A percentile compares a stretch with the other conserved stretches of the same genome.
These are phyloP conservation scores for Zosterops borbonicus DNA, from an alignment of 2,113 vertebrate species.

Conservation along the genomic window DNA sequence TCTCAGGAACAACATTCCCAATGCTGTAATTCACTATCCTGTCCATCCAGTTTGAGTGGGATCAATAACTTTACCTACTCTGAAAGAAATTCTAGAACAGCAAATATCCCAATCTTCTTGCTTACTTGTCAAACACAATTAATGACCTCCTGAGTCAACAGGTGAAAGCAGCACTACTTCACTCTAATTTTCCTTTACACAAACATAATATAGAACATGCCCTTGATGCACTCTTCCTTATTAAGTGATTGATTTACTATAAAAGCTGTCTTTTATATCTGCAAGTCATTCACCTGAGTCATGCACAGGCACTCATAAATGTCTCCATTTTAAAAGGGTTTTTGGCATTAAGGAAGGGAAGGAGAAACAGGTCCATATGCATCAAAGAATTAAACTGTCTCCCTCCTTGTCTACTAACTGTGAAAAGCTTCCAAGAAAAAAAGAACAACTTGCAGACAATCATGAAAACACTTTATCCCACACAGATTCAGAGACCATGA, in stretches of 20 bases:
- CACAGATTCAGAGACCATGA: not conserved
- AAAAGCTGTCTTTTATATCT: slow-evolving; percentile 13
- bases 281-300: slow-evolving; percentile 55
- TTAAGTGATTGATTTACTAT: slow-evolving; percentile 24
- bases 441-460: slow-evolving; percentile 29
- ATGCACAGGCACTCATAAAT: not conserved
- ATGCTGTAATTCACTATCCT: not conserved
- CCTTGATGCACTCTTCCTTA: not conserved
- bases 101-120: not conserved
- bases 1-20: not conserved
- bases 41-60: not conserved
- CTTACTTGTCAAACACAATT: not conserved
- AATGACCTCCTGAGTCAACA: not conserved
- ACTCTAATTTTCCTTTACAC: not conserved
- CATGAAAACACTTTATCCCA: slow-evolving; percentile 42
- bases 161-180: not conserved
- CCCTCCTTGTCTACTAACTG: slow-evolving; percentile 15
- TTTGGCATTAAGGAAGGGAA: not conserved
- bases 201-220: not conserved
- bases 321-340: slow-evolving; percentile 4
- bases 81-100: not conserved
- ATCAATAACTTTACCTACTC: not conserved
- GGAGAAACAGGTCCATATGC: not conserved
- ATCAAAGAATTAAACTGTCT: not conserved
- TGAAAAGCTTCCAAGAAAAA: not conserved